A percentile compares a stretch with the other conserved stretches of the same genome.
Conservation (phyloP, 2,888 invertebrate species). For the Hirtodrosophila trivittata region DNA sequence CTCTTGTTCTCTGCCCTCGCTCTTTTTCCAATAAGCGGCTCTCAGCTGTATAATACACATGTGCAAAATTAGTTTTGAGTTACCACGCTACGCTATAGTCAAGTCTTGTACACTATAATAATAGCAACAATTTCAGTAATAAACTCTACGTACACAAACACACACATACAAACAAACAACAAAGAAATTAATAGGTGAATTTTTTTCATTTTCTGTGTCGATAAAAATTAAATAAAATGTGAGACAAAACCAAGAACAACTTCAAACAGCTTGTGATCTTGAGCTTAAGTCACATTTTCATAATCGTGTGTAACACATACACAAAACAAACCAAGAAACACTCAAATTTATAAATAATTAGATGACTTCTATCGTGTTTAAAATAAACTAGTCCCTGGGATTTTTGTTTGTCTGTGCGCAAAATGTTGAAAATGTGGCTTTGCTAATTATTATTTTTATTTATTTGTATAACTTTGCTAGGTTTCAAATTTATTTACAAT, state of each 20-base stretch:
- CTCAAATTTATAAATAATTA: no score
- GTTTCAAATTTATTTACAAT: conserved; percentile 48
- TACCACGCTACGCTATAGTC: conserved; percentile 43
- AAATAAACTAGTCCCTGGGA: not conserved
- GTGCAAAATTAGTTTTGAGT: conserved; percentile 57
- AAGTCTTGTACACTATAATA: conserved; percentile 38
- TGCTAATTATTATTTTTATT: conserved; percentile 22
- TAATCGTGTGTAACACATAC: conserved; percentile 4
- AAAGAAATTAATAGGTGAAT: conserved; percentile 74
- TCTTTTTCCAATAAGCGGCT: conserved; percentile 12
- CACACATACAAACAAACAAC: conserved; percentile 17
- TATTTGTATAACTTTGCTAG: conserved; percentile 46
- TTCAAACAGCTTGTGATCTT: conserved; percentile 74
- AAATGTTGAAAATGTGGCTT: conserved; percentile 34
- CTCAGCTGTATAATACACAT: conserved; percentile 15
- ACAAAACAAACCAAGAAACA: not conserved
- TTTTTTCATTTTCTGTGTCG: conserved; percentile 59
- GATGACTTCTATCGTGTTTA: not conserved
- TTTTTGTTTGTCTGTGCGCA: conserved; percentile 8
- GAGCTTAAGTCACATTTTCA: conserved; percentile 46
- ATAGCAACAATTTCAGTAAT: conserved; percentile 14
- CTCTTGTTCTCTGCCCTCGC: conserved; percentile 6
- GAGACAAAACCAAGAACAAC: conserved; percentile 38
- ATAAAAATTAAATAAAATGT: conserved; percentile 56
- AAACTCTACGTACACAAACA: conserved; percentile 9